Base-by-base conservation (phyloP, 2,888 invertebrate genomes). In the Mystacides longicornis region DNA sequence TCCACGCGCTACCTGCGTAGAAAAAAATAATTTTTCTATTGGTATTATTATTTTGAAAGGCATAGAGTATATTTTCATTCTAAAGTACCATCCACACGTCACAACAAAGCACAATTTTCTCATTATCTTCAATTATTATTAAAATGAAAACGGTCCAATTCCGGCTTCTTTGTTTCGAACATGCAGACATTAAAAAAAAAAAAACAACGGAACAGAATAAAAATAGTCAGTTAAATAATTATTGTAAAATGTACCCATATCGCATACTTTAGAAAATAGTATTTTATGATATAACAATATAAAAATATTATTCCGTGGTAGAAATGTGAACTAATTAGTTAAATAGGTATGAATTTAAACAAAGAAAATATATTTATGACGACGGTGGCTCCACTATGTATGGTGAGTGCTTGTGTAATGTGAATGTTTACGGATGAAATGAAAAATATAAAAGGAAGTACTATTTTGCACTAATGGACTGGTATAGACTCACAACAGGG, bases 71-170 rank as follows among this genome's bases (percentile, higher is more conserved):
- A n/a, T n/a, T n/a, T n/a, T n/a, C n/a, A n/a, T n/a, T n/a, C n/a
- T n/a, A n/a, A n/a, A n/a, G n/a, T n/a, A n/a, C n/a, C n/a, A n/a
- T n/a, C n/a, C n/a, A n/a, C n/a, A 49, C 57, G 60, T 60, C 59
- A 60, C 59, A 45, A 50, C 54, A 42, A 37, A 53, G 54, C 56
- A 58, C 60, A 60, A 60, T 60, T 58, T 60, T 60, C 60, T 56
- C 60, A 60, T 60, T 60, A 60, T 55, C 56, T 60, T 54, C 57
- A 60, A 60, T 60, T 37, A n/a, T n/a, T n/a, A 37, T 37, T 60
- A 60, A 60, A 60, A 54, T 46, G 55, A 60, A 60, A 60, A 60
- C 60, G 58, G 58, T 60, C 58, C 58, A 60, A 56, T 48, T 54
- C 57, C 51, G 46, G 53, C 52, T 56, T 52, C 60, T 60, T 60